A percentile compares a stretch with the other conserved stretches of the same genome.
Evolutionary conservation across 2,888 invertebrate genomes (phyloP).

Genomic region (Sisyra terminalis): DNA sequence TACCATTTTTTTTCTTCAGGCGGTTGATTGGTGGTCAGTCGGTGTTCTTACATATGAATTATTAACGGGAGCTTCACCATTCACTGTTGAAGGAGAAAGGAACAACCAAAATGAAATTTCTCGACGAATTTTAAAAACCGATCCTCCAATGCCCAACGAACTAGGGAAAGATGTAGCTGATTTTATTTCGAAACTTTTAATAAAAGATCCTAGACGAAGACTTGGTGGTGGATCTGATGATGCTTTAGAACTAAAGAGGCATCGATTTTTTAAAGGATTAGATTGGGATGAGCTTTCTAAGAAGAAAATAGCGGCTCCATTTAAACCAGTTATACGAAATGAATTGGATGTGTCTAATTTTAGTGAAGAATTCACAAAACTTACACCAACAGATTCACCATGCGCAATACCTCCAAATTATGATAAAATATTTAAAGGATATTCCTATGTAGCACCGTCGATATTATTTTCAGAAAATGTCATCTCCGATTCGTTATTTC

Average conservation of each 20-base stretch:
- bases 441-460: conserved; percentile 90
- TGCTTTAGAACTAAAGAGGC: conserved; percentile 77
- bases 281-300: conserved; percentile 71
- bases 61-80: conserved; percentile 91
- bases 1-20: conserved; percentile 36
- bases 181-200: conserved; percentile 66
- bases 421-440: conserved; percentile 80
- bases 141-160: conserved; percentile 76
- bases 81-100: conserved; percentile 87
- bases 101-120: conserved; percentile 94
- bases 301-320: conserved; percentile 71
- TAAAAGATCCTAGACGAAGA: conserved; percentile 77
- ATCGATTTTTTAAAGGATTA: conserved; percentile 70
- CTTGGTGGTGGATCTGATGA: conserved; percentile 75
- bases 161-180: conserved; percentile 59
- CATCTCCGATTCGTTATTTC: conserved; percentile 54
- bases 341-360: conserved; percentile 93
- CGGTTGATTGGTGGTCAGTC: conserved; percentile 98
- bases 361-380: conserved; percentile 89
- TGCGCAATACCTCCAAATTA: conserved; percentile 72
- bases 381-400: conserved; percentile 83
- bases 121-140: conserved; percentile 69
- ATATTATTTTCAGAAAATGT: conserved; percentile 68
- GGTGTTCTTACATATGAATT: conserved; percentile 94
- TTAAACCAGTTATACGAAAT: conserved; percentile 70